phyloP scores from a whole-genome alignment of 2,888 invertebrate species.

The Epiperipatus broadwayi region DNA sequence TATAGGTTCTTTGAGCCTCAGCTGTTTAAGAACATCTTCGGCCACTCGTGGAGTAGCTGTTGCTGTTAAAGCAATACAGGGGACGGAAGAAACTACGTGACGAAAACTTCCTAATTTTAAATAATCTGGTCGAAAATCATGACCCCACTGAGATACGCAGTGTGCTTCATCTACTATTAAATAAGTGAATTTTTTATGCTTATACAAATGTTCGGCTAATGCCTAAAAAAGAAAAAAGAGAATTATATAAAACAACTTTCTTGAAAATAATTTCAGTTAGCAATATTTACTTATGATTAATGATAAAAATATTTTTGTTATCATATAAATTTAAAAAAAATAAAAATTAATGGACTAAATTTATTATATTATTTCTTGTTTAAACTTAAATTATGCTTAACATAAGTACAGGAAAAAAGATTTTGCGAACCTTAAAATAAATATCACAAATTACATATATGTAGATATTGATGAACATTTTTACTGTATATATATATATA shows the following conservation, averaged over 20 bases:
- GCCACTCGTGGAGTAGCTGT: constrained; percentile 64
- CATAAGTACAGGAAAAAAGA: too few relatives aligned
- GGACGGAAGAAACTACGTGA: constrained; percentile 41
- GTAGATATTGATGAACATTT: too few relatives aligned
- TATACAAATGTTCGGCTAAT: constrained; percentile 46
- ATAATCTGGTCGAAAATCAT: constrained; percentile 90
- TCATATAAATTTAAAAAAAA: too few relatives aligned
- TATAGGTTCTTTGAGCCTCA: constrained; percentile 46
- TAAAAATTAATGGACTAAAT: too few relatives aligned
- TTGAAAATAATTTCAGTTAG: too few relatives aligned
- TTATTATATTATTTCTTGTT: too few relatives aligned
- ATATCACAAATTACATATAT: too few relatives aligned
- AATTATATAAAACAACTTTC: constrained; percentile 11
- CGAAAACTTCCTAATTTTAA: constrained; percentile 58
- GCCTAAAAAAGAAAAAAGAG: constrained; percentile 25
- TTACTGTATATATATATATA: too few relatives aligned
- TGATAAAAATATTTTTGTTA: too few relatives aligned
- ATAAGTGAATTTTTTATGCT: constrained; percentile 58
- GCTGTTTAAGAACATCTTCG: constrained; percentile 55
- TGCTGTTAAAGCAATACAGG: constrained; percentile 84
- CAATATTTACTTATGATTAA: too few relatives aligned
- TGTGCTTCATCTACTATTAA: constrained; percentile 94
- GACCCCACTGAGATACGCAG: constrained; percentile 97
- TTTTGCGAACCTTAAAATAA: too few relatives aligned
- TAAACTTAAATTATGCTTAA: too few relatives aligned